These are phyloP conservation scores for Gracilinanus agilis DNA, from an alignment of 2,113 vertebrate species.

Conservation along the genomic window DNA sequence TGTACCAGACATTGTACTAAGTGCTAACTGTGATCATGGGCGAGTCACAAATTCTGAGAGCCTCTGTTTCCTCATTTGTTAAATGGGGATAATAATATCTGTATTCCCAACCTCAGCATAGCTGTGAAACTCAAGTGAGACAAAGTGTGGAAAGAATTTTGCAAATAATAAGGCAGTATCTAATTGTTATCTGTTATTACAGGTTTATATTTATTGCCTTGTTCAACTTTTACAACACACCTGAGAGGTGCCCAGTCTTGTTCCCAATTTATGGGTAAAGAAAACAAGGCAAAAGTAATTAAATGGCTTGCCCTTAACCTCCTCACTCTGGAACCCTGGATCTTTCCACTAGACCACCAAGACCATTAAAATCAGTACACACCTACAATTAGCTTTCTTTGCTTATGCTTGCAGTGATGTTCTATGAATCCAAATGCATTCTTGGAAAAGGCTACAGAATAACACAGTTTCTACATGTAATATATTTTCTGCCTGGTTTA, in stretches of 20 bases:
- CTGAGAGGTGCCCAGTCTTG: neutral
- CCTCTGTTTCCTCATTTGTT: neutral
- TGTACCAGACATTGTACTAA: neutral
- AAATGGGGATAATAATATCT: neutral
- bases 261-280: neutral
- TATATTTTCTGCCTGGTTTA: constrained; percentile 5
- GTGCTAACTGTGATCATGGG: neutral
- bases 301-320: neutral
- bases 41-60: neutral
- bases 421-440: neutral
- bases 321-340: neutral
- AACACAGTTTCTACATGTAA: neutral
- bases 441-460: neutral
- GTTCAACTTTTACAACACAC: neutral
- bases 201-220: neutral
- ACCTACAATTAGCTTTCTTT: neutral
- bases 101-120: neutral
- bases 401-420: neutral
- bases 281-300: neutral
- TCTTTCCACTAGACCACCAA: neutral
- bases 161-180: neutral
- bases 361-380: neutral
- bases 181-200: neutral
- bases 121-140: neutral
- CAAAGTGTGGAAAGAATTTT: neutral